Evolutionary conservation across 2,888 invertebrate species (phyloP).

Genomic region (Nudaria mundana): DNA sequence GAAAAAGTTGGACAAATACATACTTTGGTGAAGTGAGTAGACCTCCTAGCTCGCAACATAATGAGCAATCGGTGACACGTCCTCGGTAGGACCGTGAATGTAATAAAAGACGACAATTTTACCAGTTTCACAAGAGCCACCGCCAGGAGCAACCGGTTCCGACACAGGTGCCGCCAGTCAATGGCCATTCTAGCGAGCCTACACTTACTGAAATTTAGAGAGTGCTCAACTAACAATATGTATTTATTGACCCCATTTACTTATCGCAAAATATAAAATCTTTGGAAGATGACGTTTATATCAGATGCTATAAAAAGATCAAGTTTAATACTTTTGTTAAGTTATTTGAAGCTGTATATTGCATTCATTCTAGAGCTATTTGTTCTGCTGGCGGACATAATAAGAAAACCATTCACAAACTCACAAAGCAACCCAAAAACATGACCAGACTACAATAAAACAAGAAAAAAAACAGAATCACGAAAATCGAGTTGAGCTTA

Average conservation of each 20-base stretch:
- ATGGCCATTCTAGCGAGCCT: slow-evolving; percentile 42
- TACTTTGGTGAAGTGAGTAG: too few species aligned
- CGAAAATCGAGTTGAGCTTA: slow-evolving; percentile 73
- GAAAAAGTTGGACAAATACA: too few species aligned
- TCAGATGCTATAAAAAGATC: slow-evolving; percentile 35
- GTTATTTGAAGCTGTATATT: slow-evolving; percentile 46
- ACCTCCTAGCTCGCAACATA: slow-evolving; percentile 38
- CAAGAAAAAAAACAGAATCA: slow-evolving; percentile 66
- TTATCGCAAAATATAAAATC: slow-evolving; percentile 15
- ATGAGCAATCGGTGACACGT: slow-evolving; percentile 44
- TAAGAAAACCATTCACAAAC: slow-evolving; percentile 70
- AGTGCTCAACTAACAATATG: slow-evolving; percentile 17
- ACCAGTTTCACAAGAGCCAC: slow-evolving; percentile 65
- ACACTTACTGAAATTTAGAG: too few species aligned
- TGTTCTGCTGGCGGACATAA: slow-evolving; percentile 42
- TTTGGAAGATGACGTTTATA: too few species aligned
- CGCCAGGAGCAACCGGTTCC: slow-evolving; percentile 63
- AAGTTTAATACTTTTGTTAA: too few species aligned
- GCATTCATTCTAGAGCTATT: slow-evolving; percentile 45
- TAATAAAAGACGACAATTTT: slow-evolving; percentile 54
- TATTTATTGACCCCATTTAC: slow-evolving; percentile 14
- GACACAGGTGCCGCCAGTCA: slow-evolving; percentile 66
- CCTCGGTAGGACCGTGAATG: slow-evolving; percentile 37
- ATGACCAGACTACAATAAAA: slow-evolving; percentile 69
- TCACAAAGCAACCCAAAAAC: slow-evolving; percentile 73